These are phyloP conservation scores for Phthorimaea operculella DNA, from an alignment of 1,140 invertebrate genomes.

Conservation along the genomic window DNA sequence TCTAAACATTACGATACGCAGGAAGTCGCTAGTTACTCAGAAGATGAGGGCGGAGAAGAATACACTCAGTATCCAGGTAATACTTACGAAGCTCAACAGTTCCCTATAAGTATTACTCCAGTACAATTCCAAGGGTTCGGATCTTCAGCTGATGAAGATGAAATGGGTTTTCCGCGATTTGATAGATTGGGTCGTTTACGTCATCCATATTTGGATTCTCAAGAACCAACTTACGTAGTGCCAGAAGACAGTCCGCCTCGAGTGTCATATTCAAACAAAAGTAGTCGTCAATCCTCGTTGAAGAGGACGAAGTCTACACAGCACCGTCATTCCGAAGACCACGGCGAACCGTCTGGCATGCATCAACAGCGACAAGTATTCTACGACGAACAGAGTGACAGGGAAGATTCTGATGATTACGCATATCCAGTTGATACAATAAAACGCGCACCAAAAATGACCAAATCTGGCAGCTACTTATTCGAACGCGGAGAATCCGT, in stretches of 20 bases:
- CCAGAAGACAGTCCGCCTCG: slow-evolving; percentile 53
- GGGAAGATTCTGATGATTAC: slow-evolving; percentile 63
- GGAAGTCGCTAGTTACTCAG: slow-evolving; percentile 67
- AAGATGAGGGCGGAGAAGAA: slow-evolving; percentile 65
- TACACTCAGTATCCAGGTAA: slow-evolving; percentile 53
- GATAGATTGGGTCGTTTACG: slow-evolving; percentile 68
- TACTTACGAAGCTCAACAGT: slow-evolving; percentile 50
- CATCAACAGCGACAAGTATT: slow-evolving; percentile 35
- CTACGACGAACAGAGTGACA: slow-evolving; percentile 55
- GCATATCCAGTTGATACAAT: slow-evolving; percentile 65
- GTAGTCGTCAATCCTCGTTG: slow-evolving; percentile 55
- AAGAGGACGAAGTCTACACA: slow-evolving; percentile 44
- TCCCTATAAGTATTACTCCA: slow-evolving; percentile 55
- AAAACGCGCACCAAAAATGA: slow-evolving; percentile 60
- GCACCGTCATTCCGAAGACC: slow-evolving; percentile 45
- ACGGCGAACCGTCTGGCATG: slow-evolving; percentile 46
- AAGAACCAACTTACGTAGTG: slow-evolving; percentile 51
- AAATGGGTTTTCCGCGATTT: slow-evolving; percentile 72
- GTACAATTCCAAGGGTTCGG: slow-evolving; percentile 71
- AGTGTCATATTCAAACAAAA: slow-evolving; percentile 54
- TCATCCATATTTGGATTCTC: slow-evolving; percentile 63
- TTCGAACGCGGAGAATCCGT: slow-evolving; percentile 59
- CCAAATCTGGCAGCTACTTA: slow-evolving; percentile 53
- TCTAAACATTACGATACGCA: slow-evolving; percentile 62
- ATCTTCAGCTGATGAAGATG: slow-evolving; percentile 71